A percentile compares a stretch with the other conserved stretches of the same genome.
Evolutionary conservation across 2,888 invertebrate species (phyloP).

Genomic region (Lepidonotus clava): DNA sequence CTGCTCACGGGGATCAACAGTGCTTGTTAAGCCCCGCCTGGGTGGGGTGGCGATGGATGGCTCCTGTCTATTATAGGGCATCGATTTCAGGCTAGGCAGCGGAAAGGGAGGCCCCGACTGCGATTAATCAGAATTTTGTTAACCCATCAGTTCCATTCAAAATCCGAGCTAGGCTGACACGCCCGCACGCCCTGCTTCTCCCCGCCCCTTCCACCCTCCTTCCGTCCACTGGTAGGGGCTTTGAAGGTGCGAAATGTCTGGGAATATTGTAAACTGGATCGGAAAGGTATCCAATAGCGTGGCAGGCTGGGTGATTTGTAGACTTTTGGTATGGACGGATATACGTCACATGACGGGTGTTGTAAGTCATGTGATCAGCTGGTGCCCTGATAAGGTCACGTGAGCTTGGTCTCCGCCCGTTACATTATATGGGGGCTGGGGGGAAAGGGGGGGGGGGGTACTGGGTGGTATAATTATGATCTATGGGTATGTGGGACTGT

Average conservation of each 20-base stretch:
- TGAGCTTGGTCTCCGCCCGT: background rate
- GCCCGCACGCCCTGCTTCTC: no score
- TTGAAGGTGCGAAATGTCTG: no score
- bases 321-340: background rate
- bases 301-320: background rate
- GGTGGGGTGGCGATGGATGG: background rate
- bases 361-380: background rate
- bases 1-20: background rate
- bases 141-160: background rate
- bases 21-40: background rate
- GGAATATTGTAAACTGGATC: no score
- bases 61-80: constrained; percentile 4
- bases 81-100: background rate
- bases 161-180: background rate
- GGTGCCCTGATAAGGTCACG: background rate
- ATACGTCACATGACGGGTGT: background rate
- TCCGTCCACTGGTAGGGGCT: no score
- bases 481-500: background rate
- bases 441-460: no score
- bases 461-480: background rate
- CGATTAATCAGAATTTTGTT: constrained; percentile 28
- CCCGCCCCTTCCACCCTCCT: no score
- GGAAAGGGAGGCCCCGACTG: no score
- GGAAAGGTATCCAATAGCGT: no score
- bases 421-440: background rate